Conservation (phyloP, 2,888 invertebrate species). For the Apamea crenata region DNA sequence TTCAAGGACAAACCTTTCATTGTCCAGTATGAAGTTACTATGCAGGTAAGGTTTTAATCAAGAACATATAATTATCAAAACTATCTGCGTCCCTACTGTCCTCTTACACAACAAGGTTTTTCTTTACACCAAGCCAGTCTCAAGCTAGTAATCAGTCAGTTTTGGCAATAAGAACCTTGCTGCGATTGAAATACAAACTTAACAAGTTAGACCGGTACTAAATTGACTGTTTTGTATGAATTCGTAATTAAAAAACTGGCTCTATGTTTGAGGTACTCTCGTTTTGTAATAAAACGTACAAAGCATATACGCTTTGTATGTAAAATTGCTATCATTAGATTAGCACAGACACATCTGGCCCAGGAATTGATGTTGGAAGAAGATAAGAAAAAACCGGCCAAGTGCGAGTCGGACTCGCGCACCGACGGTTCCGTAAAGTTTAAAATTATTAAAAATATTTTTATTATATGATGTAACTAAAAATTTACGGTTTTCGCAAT, state of each 20-base stretch:
- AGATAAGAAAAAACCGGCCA: no score
- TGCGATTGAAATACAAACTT: not conserved
- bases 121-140: not conserved
- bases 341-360: not conserved
- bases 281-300: not conserved
- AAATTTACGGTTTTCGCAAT: no score
- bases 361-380: not conserved
- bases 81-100: not conserved
- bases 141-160: not conserved
- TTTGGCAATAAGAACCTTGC: not conserved
- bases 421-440: no score
- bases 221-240: not conserved
- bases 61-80: no score
- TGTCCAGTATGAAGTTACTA: slow-evolving; percentile 98
- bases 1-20: slow-evolving; percentile 96
- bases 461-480: no score
- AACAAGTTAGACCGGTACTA: not conserved
- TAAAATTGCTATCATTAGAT: not conserved
- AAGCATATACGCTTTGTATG: not conserved
- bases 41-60: slow-evolving; percentile 89
- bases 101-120: not conserved
- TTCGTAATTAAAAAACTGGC: not conserved
- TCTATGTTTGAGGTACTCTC: not conserved
- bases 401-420: no score
- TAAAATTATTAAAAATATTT: no score